Conservation (phyloP, 2,888 invertebrate genomes). For the Patella caerulea region DNA sequence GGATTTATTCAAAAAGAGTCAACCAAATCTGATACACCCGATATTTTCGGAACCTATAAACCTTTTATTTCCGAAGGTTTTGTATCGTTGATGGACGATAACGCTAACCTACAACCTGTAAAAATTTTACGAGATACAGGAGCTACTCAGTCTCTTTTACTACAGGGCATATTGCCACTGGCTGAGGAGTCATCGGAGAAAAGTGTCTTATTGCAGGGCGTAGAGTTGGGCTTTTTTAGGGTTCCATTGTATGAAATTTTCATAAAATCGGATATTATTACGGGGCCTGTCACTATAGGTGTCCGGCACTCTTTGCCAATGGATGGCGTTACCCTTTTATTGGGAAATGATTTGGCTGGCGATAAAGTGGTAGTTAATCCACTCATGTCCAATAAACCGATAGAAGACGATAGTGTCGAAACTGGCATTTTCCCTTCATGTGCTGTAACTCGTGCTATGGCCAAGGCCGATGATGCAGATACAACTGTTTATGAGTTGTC, state of each 20-base stretch:
- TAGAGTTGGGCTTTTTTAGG: constrained; percentile 29
- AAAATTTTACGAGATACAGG: constrained; percentile 36
- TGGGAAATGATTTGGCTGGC: constrained; percentile 35
- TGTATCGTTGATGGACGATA: constrained; percentile 26
- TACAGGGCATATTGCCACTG: constrained; percentile 30
- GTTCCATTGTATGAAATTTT: constrained; percentile 34
- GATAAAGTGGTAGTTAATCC: constrained; percentile 22
- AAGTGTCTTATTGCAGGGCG: constrained; percentile 34
- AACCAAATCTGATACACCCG: constrained; percentile 19
- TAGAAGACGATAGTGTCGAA: too few species aligned
- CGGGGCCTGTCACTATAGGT: constrained; percentile 33
- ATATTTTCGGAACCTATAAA: constrained; percentile 27
- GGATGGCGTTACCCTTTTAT: constrained; percentile 31
- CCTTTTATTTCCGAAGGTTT: constrained; percentile 36
- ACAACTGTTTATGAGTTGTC: too few species aligned
- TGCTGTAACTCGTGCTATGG: background rate
- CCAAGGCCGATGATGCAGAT: background rate
- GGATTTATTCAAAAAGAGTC: constrained; percentile 8
- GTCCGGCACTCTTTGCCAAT: constrained; percentile 30
- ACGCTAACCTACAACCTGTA: constrained; percentile 13
- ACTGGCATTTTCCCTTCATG: background rate
- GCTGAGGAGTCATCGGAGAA: constrained; percentile 27
- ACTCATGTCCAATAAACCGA: constrained; percentile 15
- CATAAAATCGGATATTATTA: constrained; percentile 28
- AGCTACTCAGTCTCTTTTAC: constrained; percentile 36